These are phyloP conservation scores for Myiothlypis coronata DNA, from an alignment of 2,797 vertebrate genomes.

Conservation along the genomic window DNA sequence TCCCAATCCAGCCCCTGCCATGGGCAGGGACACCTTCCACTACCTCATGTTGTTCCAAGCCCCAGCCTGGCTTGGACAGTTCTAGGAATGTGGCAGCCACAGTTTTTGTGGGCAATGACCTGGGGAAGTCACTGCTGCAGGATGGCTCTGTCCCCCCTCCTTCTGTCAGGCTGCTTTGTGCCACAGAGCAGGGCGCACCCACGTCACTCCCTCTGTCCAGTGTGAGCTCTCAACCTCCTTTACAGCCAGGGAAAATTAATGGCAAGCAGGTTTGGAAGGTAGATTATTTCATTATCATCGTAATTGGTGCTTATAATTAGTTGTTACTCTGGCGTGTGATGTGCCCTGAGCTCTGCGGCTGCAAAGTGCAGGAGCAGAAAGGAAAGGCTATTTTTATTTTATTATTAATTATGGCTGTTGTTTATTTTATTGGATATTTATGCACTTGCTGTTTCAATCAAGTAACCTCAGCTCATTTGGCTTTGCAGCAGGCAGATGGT, in stretches of 20 bases:
- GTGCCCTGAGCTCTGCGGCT: slow-evolving; percentile 8
- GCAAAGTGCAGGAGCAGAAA: slow-evolving; percentile 8
- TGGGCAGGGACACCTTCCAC: not conserved
- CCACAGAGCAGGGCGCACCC: not conserved
- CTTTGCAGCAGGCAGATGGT: not conserved
- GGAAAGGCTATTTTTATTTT: slow-evolving; percentile 8
- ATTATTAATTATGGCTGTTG: slow-evolving; percentile 13
- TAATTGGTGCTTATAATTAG: slow-evolving; percentile 62
- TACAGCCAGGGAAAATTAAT: slow-evolving; percentile 7
- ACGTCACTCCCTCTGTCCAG: accelerated
- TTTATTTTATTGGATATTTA: slow-evolving; percentile 23
- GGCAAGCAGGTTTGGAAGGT: slow-evolving; percentile 13
- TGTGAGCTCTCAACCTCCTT: not conserved
- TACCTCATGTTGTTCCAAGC: not conserved
- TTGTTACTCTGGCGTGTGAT: slow-evolving; percentile 18
- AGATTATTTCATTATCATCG: slow-evolving; percentile 49
- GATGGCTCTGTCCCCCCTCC: not conserved
- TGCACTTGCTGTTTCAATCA: slow-evolving; percentile 3
- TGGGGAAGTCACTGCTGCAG: not conserved
- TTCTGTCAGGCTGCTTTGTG: not conserved
- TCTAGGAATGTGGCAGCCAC: not conserved
- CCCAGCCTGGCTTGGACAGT: not conserved
- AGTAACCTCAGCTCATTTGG: not conserved
- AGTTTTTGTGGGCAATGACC: not conserved
- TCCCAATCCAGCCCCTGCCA: not conserved